These are phyloP conservation scores for Philereme vetulata DNA, from an alignment of 2,888 invertebrate species.

Conservation along the genomic window DNA sequence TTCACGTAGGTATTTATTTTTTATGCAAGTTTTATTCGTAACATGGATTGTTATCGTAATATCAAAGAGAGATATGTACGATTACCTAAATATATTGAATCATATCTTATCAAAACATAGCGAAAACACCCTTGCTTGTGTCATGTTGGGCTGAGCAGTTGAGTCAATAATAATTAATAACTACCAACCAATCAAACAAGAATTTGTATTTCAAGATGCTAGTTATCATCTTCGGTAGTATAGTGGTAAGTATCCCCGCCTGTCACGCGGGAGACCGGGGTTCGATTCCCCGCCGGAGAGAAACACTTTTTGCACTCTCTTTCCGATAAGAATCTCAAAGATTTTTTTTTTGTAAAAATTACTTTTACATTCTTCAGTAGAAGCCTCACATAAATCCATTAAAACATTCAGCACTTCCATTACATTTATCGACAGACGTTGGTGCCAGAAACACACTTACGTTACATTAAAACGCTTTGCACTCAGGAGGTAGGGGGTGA, in stretches of 20 bases:
- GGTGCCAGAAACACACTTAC: slow-evolving; percentile 43
- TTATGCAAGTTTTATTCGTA: no score
- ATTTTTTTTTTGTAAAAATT: no score
- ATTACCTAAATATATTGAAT: no score
- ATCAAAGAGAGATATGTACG: no score
- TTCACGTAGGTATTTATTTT: no score
- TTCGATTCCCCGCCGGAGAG: slow-evolving; percentile 84
- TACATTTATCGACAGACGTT: slow-evolving; percentile 31
- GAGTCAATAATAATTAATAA: no score
- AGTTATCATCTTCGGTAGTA: slow-evolving; percentile 76
- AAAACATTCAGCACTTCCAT: slow-evolving; percentile 25
- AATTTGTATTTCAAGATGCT: not conserved
- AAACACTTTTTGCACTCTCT: slow-evolving; percentile 38
- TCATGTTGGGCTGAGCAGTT: no score
- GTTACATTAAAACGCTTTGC: slow-evolving; percentile 31
- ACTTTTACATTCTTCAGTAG: slow-evolving; percentile 9
- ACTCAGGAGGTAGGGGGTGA: slow-evolving; percentile 25
- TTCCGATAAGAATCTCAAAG: not conserved
- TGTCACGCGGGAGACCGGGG: slow-evolving; percentile 85
- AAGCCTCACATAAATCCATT: slow-evolving; percentile 35
- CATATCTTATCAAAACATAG: no score
- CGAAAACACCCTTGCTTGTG: no score
- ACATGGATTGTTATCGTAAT: no score
- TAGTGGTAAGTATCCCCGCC: slow-evolving; percentile 85
- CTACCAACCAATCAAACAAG: not conserved